phyloP scores from a whole-genome alignment of 2,113 vertebrate species.

The Albula goreensis region DNA sequence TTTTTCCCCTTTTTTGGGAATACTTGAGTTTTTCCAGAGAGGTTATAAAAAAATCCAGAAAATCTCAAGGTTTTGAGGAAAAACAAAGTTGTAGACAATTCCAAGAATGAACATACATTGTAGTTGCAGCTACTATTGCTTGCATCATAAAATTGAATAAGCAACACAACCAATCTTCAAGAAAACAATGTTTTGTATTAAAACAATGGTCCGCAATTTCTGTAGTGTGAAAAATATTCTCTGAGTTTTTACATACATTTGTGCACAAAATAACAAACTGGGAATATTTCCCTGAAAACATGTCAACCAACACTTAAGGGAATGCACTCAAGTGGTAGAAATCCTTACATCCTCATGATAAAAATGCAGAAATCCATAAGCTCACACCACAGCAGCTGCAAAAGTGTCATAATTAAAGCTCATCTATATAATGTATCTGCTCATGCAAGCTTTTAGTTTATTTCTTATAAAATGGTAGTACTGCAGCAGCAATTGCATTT shows the following conservation, averaged over 20 bases:
- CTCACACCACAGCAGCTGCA: conserved; percentile 17
- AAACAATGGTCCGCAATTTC: neutral
- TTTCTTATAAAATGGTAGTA: neutral
- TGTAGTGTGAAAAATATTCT: neutral
- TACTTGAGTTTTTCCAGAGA: too few species aligned
- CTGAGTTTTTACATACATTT: neutral
- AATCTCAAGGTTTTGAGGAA: too few species aligned
- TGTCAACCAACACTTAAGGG: neutral
- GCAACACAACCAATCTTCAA: too few species aligned
- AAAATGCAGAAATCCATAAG: neutral
- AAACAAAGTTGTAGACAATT: too few species aligned
- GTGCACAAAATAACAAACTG: neutral
- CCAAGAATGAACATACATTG: too few species aligned
- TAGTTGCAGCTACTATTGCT: too few species aligned
- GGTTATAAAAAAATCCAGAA: too few species aligned
- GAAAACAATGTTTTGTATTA: neutral
- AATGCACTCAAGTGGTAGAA: conserved; percentile 1
- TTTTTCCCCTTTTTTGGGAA: too few species aligned
- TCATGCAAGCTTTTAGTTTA: neutral
- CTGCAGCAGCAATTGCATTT: neutral
- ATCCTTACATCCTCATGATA: neutral
- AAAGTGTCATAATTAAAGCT: neutral
- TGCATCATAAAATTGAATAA: too few species aligned
- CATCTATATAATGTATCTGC: neutral
- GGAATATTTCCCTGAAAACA: conserved; percentile 10